These are phyloP conservation scores for Ips typographus DNA, from an alignment of 1,140 invertebrate genomes.

Conservation along the genomic window DNA sequence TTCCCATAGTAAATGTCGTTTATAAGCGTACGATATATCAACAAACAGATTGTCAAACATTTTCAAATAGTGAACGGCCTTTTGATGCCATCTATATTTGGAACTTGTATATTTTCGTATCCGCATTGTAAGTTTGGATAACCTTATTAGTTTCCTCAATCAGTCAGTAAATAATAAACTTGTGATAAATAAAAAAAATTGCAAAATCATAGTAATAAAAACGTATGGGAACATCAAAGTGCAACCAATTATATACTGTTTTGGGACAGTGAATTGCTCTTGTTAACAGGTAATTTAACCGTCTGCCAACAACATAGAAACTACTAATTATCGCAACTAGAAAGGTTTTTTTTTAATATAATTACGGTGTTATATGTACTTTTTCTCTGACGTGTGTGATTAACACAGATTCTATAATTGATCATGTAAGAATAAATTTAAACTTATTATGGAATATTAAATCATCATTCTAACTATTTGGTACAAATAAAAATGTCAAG, in stretches of 20 bases:
- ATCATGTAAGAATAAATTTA: neutral
- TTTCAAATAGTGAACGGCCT: constrained; percentile 19
- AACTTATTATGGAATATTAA: too few species aligned
- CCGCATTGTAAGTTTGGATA: constrained; percentile 18
- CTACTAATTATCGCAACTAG: neutral
- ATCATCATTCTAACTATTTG: neutral
- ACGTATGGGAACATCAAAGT: too few species aligned
- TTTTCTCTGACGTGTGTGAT: neutral
- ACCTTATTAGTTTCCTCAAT: constrained; percentile 1
- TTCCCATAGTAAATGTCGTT: constrained; percentile 12
- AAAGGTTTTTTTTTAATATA: neutral
- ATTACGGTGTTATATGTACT: neutral
- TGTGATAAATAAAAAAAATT: too few species aligned
- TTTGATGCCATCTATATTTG: constrained; percentile 28
- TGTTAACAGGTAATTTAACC: constrained; percentile 1
- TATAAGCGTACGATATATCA: constrained; percentile 7
- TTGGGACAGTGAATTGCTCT: too few species aligned
- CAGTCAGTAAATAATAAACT: neutral
- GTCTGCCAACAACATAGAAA: neutral
- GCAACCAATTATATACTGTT: too few species aligned
- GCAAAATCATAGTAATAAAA: too few species aligned
- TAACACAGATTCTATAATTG: constrained; percentile 1
- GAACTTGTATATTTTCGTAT: constrained; percentile 30
- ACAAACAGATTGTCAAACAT: constrained; percentile 28
- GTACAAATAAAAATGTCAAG: neutral